These are phyloP conservation scores for Gerris buenoi DNA, from an alignment of 1,140 invertebrate genomes.

Conservation along the genomic window DNA sequence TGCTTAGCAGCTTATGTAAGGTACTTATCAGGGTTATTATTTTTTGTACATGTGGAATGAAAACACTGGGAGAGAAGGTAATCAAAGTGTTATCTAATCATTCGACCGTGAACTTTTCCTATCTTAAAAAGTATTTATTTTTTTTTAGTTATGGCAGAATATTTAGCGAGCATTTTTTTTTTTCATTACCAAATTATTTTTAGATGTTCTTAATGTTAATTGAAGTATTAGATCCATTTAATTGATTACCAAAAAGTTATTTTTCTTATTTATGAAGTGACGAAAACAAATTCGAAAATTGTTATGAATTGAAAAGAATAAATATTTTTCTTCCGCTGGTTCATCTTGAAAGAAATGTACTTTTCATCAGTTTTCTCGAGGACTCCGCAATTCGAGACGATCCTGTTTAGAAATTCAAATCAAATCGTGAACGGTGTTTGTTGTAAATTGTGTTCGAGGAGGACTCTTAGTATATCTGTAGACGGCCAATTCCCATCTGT, in stretches of 20 bases:
- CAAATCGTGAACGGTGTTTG: not conserved
- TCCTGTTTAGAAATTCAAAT: not conserved
- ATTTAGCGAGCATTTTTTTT: no score
- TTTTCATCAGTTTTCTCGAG: not conserved
- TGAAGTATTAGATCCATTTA: no score
- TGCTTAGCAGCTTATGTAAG: no score
- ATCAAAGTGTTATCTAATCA: not conserved
- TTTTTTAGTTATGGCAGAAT: not conserved
- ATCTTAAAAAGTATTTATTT: not conserved
- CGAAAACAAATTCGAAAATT: not conserved
- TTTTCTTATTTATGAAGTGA: not conserved
- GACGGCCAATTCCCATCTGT: not conserved
- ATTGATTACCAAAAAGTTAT: not conserved
- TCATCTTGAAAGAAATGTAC: no score
- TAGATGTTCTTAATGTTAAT: no score
- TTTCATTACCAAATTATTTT: no score
- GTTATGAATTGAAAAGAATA: not conserved
- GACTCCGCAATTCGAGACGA: not conserved
- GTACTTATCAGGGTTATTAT: no score
- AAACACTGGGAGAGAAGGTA: no score
- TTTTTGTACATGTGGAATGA: no score
- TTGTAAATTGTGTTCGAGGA: not conserved
- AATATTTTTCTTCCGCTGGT: no score
- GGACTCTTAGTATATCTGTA: not conserved
- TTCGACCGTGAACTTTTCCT: not conserved